Evolutionary conservation across 1,140 invertebrate genomes (phyloP).

Genomic region (Hylaeus volcanicus): DNA sequence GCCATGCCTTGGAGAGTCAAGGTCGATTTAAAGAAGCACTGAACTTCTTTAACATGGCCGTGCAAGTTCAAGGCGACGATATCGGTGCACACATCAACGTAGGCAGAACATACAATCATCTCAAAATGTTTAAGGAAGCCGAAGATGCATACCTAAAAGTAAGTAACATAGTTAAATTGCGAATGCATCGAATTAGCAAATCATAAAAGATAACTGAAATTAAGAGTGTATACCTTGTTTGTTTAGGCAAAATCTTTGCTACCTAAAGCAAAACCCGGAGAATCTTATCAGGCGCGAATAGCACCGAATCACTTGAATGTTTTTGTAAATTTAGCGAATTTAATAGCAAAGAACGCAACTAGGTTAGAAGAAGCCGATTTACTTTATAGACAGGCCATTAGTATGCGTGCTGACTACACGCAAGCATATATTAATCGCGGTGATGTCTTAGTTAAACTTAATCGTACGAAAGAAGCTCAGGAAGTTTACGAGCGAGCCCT

Average conservation of each 20-base stretch:
- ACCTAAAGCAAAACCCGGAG: conserved; percentile 94
- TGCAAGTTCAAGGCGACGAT: conserved; percentile 96
- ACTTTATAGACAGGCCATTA: conserved; percentile 96
- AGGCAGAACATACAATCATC: conserved; percentile 95
- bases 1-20: conserved; percentile 95
- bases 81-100: conserved; percentile 98
- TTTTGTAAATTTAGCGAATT: conserved; percentile 96
- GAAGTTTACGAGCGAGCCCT: conserved; percentile 96
- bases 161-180: conserved; percentile 32
- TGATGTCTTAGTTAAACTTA: conserved; percentile 97
- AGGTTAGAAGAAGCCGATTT: conserved; percentile 96
- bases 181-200: not conserved
- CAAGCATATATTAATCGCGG: conserved; percentile 98
- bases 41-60: conserved; percentile 95
- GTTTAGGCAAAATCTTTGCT: conserved; percentile 91
- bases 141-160: conserved; percentile 94
- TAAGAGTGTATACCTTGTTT: not conserved
- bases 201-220: not conserved
- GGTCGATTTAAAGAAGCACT: conserved; percentile 92
- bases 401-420: conserved; percentile 98
- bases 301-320: conserved; percentile 98
- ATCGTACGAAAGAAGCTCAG: conserved; percentile 96
- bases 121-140: conserved; percentile 94
- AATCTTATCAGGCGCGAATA: conserved; percentile 96
- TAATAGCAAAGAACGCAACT: conserved; percentile 96